These are phyloP conservation scores for Chitala chitala DNA, from an alignment of 2,113 vertebrate species.

Conservation along the genomic window DNA sequence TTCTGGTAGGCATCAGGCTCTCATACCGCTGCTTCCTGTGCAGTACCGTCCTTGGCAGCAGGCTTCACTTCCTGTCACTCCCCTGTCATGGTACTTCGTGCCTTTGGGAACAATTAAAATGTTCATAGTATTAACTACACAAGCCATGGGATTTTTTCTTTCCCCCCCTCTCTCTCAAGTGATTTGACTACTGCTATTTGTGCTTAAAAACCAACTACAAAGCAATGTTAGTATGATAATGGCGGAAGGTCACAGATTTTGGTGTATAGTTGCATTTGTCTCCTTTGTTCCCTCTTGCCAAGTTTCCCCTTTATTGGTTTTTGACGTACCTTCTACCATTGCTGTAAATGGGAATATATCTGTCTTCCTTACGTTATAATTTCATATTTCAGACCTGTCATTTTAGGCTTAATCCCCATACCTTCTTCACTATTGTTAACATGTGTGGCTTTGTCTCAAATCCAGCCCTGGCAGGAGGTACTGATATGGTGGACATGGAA, in stretches of 20 bases:
- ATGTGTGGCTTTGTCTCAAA: neutral
- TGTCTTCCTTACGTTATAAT: too few relatives aligned
- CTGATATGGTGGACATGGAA: slow-evolving; percentile 17
- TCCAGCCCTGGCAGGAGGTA: slow-evolving; percentile 38
- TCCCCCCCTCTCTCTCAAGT: neutral
- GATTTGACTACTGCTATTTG: too few relatives aligned
- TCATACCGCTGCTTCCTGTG: too few relatives aligned
- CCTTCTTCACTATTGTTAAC: too few relatives aligned
- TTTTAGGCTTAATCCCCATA: slow-evolving; percentile 49
- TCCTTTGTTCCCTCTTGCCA: neutral
- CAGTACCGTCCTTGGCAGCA: neutral
- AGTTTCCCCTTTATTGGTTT: neutral
- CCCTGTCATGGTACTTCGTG: neutral
- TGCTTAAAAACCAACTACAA: neutral
- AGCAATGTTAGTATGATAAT: too few relatives aligned
- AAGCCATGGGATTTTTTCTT: neutral
- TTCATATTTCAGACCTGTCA: too few relatives aligned
- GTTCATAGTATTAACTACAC: neutral
- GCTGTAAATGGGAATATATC: too few relatives aligned
- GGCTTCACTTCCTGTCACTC: too few relatives aligned
- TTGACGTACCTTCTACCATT: neutral
- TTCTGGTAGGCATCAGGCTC: too few relatives aligned
- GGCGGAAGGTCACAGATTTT: neutral
- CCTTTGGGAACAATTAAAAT: neutral
- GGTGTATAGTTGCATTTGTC: neutral